These are phyloP conservation scores for Muscicapa comitata DNA, from an alignment of 2,797 vertebrate genomes.

Conservation along the genomic window DNA sequence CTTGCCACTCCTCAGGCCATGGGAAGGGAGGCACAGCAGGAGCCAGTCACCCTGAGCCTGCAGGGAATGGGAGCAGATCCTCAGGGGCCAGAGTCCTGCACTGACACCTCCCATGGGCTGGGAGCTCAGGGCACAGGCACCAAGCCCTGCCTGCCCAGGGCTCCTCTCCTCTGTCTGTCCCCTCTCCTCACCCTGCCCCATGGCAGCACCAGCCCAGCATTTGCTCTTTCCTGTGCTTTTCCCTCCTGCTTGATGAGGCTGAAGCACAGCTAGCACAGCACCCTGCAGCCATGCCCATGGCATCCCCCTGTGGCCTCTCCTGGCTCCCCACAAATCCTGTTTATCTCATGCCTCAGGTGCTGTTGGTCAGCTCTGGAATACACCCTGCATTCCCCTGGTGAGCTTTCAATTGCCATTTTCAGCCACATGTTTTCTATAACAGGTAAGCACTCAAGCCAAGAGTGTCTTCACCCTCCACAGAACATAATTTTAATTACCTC, in stretches of 20 bases:
- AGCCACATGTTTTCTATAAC: neutral
- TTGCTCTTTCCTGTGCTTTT: neutral
- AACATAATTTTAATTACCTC: constrained; percentile 42
- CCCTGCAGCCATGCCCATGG: accelerated
- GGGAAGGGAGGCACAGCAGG: neutral
- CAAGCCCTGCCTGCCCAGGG: accelerated
- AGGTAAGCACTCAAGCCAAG: neutral
- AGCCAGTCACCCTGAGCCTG: neutral
- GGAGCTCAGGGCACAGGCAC: neutral
- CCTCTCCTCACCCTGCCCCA: neutral
- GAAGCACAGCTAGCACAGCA: neutral
- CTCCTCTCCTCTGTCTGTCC: neutral
- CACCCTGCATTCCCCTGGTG: neutral
- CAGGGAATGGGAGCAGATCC: neutral
- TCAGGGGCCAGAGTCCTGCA: neutral
- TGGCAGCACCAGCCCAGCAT: neutral
- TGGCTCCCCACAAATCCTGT: neutral
- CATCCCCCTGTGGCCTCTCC: neutral
- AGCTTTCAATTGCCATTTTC: neutral
- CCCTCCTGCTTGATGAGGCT: neutral
- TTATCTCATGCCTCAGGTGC: neutral
- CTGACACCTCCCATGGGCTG: accelerated
- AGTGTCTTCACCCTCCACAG: neutral
- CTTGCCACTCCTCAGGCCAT: accelerated
- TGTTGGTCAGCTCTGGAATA: neutral